Evolutionary conservation across 2,113 vertebrate species (phyloP), one percentile per base, ranked within the genome.

Genomic region (Crypturellus undulatus): DNA sequence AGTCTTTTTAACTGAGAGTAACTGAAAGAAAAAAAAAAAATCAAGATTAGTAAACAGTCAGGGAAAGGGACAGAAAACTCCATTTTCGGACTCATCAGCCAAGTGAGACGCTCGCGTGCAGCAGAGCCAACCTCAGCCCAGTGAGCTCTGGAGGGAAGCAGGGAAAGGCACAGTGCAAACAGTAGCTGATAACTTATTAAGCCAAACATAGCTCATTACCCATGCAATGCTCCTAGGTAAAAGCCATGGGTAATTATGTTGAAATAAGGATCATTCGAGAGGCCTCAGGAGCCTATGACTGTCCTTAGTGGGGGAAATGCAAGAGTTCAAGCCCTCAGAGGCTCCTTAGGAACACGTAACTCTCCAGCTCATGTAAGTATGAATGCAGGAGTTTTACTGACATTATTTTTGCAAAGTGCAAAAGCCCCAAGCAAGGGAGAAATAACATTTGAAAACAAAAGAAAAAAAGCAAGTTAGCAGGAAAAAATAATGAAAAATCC

Each of bases 341-440:
- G 38, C 36, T 84, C 69, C 22, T 47, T 62, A n/a, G 0, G 2
- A 59, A 40, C 32, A 34, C 0, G 0, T 12, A 51, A 47, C 52
- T 26, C 36, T 75, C 43, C 59, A 62, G 25, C 64, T 68, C 5
- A 2, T 24, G 5, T 13, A 76, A 34, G 12, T 24, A 47, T 19
- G 45, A 84, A 82, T 3, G 21, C 75, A 76, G 63, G 16, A 5
- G 11, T 54, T 89, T 3, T n/a, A 6, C 52, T 54, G 47, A 17
- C 32, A 56, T 12, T 43, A 22, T 28, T 84, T 76, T 62, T 69
- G 38, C 65, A 81, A 93, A 89, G 64, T 64, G 93, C 42, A 78
- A 83, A 77, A 86, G 64, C 68, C 68, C 17, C 56, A 81, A 71
- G 51, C 58, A 84, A 80, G 12, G 2, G 1, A 82, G 45, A 69